Conservation (phyloP, 2,888 invertebrate genomes). For the Ernsta delagoae region DNA sequence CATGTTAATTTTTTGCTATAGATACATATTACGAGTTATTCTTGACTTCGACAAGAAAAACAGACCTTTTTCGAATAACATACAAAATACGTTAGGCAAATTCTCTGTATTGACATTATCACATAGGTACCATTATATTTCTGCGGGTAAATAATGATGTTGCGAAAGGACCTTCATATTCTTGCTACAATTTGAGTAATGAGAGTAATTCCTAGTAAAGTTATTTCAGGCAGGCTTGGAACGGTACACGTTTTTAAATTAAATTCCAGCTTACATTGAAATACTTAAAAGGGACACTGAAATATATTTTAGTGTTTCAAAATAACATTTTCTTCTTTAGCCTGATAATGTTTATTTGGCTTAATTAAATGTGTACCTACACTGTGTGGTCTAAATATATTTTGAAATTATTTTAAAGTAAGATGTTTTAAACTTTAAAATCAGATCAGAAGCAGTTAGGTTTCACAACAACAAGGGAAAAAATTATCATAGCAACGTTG, state of each 20-base stretch:
- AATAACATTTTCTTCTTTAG: no score
- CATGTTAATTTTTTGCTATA: background rate
- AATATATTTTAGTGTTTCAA: background rate
- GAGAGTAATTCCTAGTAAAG: slow-evolving; percentile 28
- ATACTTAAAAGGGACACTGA: background rate
- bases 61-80: slow-evolving; percentile 13
- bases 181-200: slow-evolving; percentile 24
- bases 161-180: slow-evolving; percentile 18
- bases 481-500: no score
- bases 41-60: slow-evolving; percentile 3
- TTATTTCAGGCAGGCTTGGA: slow-evolving; percentile 25
- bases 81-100: slow-evolving; percentile 4
- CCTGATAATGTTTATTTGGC: no score
- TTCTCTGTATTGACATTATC: slow-evolving; percentile 13
- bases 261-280: background rate
- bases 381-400: no score
- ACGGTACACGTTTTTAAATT: slow-evolving; percentile 9
- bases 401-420: no score
- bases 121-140: slow-evolving; percentile 21
- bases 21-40: no score
- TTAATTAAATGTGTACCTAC: no score
- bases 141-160: slow-evolving; percentile 19
- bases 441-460: no score
- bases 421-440: no score
- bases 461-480: no score